Conservation (phyloP, 2,797 vertebrate genomes). For the Nannoperca obscura region DNA sequence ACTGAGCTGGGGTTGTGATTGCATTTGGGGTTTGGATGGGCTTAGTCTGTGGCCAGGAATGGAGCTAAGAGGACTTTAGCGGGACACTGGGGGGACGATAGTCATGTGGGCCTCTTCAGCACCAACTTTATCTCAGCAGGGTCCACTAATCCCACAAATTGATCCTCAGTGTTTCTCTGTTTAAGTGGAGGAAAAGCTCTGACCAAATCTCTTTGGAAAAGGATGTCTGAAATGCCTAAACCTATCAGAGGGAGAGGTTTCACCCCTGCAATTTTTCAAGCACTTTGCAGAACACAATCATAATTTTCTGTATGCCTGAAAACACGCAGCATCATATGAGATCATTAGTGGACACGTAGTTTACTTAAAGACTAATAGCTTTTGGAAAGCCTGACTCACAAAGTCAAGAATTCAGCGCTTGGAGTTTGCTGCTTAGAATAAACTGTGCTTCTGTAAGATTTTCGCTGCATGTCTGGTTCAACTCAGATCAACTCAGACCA, state of each 20-base stretch:
- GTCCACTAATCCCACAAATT: slow-evolving; percentile 81
- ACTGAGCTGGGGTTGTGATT: slow-evolving; percentile 68
- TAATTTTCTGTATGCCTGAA: slow-evolving; percentile 76
- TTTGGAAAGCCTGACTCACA: slow-evolving; percentile 76
- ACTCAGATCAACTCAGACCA: slow-evolving; percentile 33
- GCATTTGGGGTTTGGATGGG: slow-evolving; percentile 73
- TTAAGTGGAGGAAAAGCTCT: slow-evolving; percentile 65
- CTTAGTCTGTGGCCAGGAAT: slow-evolving; percentile 72
- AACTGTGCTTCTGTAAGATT: slow-evolving; percentile 52
- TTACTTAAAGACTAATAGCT: slow-evolving; percentile 74
- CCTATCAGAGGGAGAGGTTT: slow-evolving; percentile 73
- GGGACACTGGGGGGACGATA: slow-evolving; percentile 59
- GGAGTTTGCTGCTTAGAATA: slow-evolving; percentile 65
- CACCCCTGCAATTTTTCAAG: slow-evolving; percentile 59
- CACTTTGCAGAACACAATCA: slow-evolving; percentile 61
- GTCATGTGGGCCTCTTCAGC: slow-evolving; percentile 72
- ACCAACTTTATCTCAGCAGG: slow-evolving; percentile 74
- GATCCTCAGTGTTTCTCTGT: slow-evolving; percentile 73
- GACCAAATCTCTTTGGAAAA: slow-evolving; percentile 72
- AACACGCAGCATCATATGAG: slow-evolving; percentile 67
- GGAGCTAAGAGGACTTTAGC: slow-evolving; percentile 76
- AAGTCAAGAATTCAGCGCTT: slow-evolving; percentile 57
- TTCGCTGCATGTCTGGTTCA: slow-evolving; percentile 24
- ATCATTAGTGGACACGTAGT: slow-evolving; percentile 81
- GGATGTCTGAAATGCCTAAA: slow-evolving; percentile 75